Conservation (phyloP, 1,140 invertebrate species). For the Drosophila repleta region DNA sequence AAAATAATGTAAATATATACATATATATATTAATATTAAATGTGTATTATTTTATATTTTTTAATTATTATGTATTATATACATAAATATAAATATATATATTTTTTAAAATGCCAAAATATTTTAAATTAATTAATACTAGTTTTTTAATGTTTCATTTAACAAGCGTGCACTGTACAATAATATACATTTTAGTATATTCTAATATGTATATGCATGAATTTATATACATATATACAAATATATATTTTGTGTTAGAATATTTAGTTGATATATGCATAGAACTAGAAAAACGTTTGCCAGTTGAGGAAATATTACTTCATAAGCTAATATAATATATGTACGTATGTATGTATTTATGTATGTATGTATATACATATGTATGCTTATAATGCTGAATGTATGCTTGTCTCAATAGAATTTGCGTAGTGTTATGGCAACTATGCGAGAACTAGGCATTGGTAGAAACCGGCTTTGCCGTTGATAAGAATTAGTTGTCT, state of each 20-base stretch:
- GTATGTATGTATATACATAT: background rate
- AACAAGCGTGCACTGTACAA: background rate
- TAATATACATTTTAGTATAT: background rate
- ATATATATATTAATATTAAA: too few species aligned
- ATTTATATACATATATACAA: background rate
- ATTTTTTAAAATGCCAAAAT: background rate
- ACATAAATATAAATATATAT: too few species aligned
- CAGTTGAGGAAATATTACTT: conserved; percentile 14
- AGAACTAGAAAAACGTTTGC: background rate
- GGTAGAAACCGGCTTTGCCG: conserved; percentile 31
- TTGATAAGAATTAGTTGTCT: conserved; percentile 31
- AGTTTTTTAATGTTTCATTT: background rate
- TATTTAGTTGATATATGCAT: background rate
- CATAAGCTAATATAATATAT: background rate
- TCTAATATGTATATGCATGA: background rate
- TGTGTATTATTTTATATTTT: too few species aligned
- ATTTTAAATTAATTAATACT: background rate
- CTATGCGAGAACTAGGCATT: conserved; percentile 11
- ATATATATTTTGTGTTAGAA: background rate
- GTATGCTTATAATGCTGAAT: background rate
- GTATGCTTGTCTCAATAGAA: background rate
- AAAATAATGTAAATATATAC: too few species aligned
- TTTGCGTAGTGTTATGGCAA: conserved; percentile 21
- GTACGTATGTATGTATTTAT: background rate
- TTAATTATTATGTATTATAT: too few species aligned